Conservation (phyloP, 2,113 vertebrate species). For the Channa maculata region DNA sequence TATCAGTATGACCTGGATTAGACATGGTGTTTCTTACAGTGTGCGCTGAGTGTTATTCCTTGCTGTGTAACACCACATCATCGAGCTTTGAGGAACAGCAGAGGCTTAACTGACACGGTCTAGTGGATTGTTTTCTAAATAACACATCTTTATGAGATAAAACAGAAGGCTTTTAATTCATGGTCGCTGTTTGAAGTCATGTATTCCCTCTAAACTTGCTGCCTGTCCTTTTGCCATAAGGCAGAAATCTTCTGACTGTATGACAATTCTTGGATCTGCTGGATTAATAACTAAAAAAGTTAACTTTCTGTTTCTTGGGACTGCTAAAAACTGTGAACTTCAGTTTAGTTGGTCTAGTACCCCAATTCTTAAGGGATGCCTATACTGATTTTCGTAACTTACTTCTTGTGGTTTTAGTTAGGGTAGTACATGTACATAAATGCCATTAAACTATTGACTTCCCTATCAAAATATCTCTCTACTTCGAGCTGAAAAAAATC, state of each 20-base stretch:
- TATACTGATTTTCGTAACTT: too few relatives aligned
- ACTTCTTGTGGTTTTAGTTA: too few relatives aligned
- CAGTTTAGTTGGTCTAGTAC: not conserved
- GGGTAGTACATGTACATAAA: too few relatives aligned
- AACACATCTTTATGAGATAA: conserved; percentile 1
- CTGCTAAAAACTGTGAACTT: conserved; percentile 6
- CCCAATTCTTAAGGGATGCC: not conserved
- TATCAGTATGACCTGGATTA: conserved; percentile 4
- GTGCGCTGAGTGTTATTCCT: not conserved
- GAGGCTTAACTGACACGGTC: not conserved
- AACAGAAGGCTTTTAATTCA: conserved; percentile 2
- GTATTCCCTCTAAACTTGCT: not conserved
- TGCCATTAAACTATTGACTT: too few relatives aligned
- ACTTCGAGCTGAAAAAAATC: too few relatives aligned
- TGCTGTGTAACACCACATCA: not conserved
- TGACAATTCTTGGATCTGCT: conserved; percentile 1
- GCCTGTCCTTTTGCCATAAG: conserved; percentile 1
- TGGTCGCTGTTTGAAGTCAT: not conserved
- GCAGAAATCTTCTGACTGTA: conserved; percentile 26
- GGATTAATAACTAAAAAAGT: not conserved
- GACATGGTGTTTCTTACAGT: too few relatives aligned
- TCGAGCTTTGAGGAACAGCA: not conserved
- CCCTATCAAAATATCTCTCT: too few relatives aligned
- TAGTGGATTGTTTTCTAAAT: conserved; percentile 7
- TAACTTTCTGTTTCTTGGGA: not conserved